A percentile compares a stretch with the other conserved stretches of the same genome.
Evolutionary conservation across 64 coral and sea anemone species (phyloP).

Genomic region (Platygyra sinensis): DNA sequence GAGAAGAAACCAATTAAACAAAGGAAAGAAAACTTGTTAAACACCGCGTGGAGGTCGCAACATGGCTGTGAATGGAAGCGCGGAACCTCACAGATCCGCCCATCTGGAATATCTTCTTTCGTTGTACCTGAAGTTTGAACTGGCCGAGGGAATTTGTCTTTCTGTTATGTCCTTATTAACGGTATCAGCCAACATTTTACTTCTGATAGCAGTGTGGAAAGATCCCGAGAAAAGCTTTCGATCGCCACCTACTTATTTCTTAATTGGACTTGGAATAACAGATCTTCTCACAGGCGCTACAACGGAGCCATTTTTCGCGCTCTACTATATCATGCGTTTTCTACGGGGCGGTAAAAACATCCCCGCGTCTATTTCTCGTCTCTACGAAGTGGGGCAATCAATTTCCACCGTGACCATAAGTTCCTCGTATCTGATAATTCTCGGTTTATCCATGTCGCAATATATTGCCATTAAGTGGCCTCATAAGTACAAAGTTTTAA

Average conservation of each 20-base stretch:
- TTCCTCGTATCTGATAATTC: conserved; percentile 82
- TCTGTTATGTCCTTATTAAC: conserved; percentile 62
- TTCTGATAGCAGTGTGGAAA: conserved; percentile 67
- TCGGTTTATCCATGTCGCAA: conserved; percentile 78
- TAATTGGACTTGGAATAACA: conserved; percentile 77
- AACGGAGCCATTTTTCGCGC: conserved; percentile 81
- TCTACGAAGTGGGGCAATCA: conserved; percentile 50
- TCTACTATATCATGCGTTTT: conserved; percentile 53
- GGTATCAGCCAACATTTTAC: conserved; percentile 67
- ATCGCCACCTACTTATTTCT: conserved; percentile 69
- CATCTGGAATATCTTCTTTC: conserved; percentile 14
- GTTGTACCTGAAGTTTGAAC: conserved; percentile 77
- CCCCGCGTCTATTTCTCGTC: neutral
- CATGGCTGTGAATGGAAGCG: conserved; percentile 9
- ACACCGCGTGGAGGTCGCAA: neutral
- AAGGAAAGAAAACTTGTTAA: neutral
- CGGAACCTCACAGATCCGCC: neutral
- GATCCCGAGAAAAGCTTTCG: conserved; percentile 67
- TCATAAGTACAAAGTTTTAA: conserved; percentile 64
- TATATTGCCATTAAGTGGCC: conserved; percentile 78
- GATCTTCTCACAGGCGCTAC: conserved; percentile 80
- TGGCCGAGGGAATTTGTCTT: conserved; percentile 64
- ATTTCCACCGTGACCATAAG: conserved; percentile 90
- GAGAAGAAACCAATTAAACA: neutral
- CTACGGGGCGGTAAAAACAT: neutral